Conservation (phyloP, 2,888 invertebrate genomes). For the Melieria omissa region DNA sequence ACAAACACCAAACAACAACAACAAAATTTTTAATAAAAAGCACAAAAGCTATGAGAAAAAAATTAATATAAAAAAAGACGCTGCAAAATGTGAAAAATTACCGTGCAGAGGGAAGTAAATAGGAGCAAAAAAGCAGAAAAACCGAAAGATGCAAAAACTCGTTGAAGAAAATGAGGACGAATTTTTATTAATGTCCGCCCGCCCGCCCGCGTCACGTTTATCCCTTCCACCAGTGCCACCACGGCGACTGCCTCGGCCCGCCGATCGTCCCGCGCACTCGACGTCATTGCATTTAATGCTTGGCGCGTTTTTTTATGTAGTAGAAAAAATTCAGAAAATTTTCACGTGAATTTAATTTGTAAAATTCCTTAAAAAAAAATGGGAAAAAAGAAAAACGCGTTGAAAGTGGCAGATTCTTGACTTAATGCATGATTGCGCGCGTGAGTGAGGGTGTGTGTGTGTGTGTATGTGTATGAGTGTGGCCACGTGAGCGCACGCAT, state of each 20-base stretch:
- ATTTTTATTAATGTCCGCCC: conserved; percentile 38
- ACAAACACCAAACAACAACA: background rate
- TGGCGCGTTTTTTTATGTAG: conserved; percentile 2
- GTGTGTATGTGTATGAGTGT: conserved; percentile 3
- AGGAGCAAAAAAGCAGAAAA: conserved; percentile 10
- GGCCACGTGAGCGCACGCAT: background rate
- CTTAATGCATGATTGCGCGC: conserved; percentile 11
- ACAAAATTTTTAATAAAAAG: background rate
- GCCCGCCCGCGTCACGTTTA: background rate
- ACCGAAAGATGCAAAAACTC: conserved; percentile 24
- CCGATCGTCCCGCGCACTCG: conserved; percentile 5
- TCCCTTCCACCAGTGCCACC: background rate
- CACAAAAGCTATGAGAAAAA: conserved; percentile 8
- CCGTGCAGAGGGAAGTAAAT: conserved; percentile 21
- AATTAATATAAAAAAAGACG: conserved; percentile 15
- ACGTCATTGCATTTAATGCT: conserved; percentile 22
- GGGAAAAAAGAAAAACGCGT: conserved; percentile 28
- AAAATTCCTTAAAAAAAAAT: conserved; percentile 42
- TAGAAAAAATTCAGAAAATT: conserved; percentile 39
- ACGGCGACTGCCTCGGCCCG: conserved; percentile 13
- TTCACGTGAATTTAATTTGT: conserved; percentile 48
- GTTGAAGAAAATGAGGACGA: conserved; percentile 46
- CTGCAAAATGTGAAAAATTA: conserved; percentile 35
- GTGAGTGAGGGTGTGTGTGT: conserved; percentile 6
- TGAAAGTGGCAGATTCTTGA: conserved; percentile 15